phyloP scores from a whole-genome alignment of 2,888 invertebrate genomes.

The Philereme transversata region DNA sequence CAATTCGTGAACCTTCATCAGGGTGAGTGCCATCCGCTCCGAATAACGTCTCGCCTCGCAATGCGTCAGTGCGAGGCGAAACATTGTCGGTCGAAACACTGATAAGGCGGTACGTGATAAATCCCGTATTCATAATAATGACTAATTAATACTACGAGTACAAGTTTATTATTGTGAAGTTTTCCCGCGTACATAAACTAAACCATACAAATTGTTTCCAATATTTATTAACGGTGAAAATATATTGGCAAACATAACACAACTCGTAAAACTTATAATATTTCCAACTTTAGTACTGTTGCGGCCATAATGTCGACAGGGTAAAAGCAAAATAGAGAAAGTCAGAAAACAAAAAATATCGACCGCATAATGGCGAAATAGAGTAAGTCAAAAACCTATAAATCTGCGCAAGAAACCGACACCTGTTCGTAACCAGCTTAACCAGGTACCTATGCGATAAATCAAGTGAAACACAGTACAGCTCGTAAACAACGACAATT shows the following conservation, averaged over 20 bases:
- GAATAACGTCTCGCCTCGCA: too few species aligned
- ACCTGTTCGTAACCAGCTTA: constrained; percentile 24
- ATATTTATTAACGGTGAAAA: too few species aligned
- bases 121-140: too few species aligned
- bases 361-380: constrained; percentile 9
- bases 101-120: too few species aligned
- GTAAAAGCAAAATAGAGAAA: constrained; percentile 2
- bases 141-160: too few species aligned
- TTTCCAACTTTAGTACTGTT: constrained; percentile 4
- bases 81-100: too few species aligned
- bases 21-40: too few species aligned
- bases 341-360: constrained; percentile 10
- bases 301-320: background rate
- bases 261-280: constrained; percentile 8
- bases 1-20: too few species aligned
- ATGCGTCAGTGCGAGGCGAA: too few species aligned
- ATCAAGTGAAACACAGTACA: constrained; percentile 30
- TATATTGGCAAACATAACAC: background rate
- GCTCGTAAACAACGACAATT: constrained; percentile 38
- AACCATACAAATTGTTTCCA: too few species aligned
- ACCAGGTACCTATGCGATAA: constrained; percentile 20
- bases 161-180: too few species aligned
- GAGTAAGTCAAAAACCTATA: constrained; percentile 19
- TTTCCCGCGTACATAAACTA: too few species aligned
- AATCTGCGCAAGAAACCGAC: constrained; percentile 19